Percentiles rank a stretch among this genome's conserved stretches.
Conservation (phyloP, 2,888 invertebrate species). For the Drosophila meridionalis region DNA sequence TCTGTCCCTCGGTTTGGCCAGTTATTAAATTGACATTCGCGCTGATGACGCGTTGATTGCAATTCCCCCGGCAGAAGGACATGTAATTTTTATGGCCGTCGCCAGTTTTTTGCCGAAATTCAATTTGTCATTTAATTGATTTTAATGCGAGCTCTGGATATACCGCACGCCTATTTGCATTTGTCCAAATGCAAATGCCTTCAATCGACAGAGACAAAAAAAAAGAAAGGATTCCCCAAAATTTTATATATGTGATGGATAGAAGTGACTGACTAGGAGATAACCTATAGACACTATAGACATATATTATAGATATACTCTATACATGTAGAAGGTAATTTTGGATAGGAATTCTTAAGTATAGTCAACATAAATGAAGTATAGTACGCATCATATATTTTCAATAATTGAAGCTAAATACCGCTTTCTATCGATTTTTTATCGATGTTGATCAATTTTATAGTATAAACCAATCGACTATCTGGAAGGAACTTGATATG, state of each 20-base stretch:
- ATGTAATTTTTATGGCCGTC: constrained; percentile 74
- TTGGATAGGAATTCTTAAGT: not conserved
- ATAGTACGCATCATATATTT: no score
- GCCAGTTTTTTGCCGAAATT: constrained; percentile 74
- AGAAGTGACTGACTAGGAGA: not conserved
- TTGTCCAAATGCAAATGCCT: constrained; percentile 64
- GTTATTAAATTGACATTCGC: constrained; percentile 77
- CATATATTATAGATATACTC: not conserved
- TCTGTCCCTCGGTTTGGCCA: constrained; percentile 25
- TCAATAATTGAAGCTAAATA: no score
- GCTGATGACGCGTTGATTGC: constrained; percentile 77
- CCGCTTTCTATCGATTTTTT: no score
- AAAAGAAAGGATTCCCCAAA: not conserved
- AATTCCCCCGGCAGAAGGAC: constrained; percentile 77
- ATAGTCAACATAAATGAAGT: no score
- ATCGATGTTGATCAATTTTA: not conserved
- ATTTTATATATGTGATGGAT: not conserved
- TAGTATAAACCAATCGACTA: not conserved
- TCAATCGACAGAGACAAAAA: constrained; percentile 1
- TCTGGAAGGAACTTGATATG: not conserved
- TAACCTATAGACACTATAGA: not conserved
- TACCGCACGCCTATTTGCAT: constrained; percentile 18
- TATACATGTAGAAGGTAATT: not conserved
- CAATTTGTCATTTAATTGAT: constrained; percentile 82
- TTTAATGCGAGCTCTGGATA: constrained; percentile 69